Conservation (phyloP, 1,140 invertebrate genomes). For the Aphaenogaster floridana region DNA sequence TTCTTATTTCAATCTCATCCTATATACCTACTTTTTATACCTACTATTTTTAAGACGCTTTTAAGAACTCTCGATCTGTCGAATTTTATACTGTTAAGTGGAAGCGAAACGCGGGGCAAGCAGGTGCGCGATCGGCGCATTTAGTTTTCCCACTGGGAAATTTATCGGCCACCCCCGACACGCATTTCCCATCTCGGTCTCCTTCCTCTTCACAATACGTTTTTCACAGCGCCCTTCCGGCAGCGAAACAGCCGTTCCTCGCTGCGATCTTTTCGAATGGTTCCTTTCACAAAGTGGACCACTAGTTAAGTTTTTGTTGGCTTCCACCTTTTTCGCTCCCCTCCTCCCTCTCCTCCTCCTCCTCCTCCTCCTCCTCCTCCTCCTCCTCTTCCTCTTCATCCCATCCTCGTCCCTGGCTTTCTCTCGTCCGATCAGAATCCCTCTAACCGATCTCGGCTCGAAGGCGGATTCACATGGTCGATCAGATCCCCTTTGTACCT, state of each 20-base stretch:
- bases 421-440: slow-evolving; percentile 68
- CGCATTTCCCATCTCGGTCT: slow-evolving; percentile 65
- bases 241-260: slow-evolving; percentile 57
- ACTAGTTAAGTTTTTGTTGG: slow-evolving; percentile 76
- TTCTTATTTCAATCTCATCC: neutral
- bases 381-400: neutral
- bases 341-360: slow-evolving; percentile 11
- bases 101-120: neutral
- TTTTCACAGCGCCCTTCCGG: slow-evolving; percentile 67
- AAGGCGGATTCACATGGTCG: slow-evolving; percentile 40
- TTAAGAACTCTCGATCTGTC: neutral
- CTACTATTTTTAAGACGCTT: neutral
- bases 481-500: slow-evolving; percentile 63
- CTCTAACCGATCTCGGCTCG: slow-evolving; percentile 69
- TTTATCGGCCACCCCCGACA: slow-evolving; percentile 27
- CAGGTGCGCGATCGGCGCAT: slow-evolving; percentile 4
- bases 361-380: too few species aligned
- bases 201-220: slow-evolving; percentile 58
- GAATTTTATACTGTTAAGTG: neutral
- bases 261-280: slow-evolving; percentile 73
- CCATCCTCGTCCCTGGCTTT: slow-evolving; percentile 2
- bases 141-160: slow-evolving; percentile 49
- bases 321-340: slow-evolving; percentile 60
- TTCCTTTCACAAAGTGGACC: slow-evolving; percentile 71
- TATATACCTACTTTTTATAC: neutral